Base-by-base conservation (phyloP, 2,888 invertebrate genomes). In the Pyrrhia umbra region DNA sequence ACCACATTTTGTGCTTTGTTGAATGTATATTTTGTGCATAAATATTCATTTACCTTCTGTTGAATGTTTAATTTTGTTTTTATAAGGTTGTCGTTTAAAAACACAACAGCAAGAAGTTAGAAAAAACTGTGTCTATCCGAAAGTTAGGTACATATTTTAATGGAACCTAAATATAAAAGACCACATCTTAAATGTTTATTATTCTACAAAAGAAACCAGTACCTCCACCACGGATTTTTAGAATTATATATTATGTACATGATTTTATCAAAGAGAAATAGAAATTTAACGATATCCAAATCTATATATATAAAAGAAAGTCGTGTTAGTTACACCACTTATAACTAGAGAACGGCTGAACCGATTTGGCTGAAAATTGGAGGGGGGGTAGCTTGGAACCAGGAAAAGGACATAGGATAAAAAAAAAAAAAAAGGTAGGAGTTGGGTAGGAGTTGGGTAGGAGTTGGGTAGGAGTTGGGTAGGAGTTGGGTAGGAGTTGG, bases 1-100 rank as follows among this genome's bases (percentile, higher is more conserved):
- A 25, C 50, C 55, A 47, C 20, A 56, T 49, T 58, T 79, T 79
- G 77, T 79, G 77, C 77, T 64, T 34, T 39, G 45, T 69, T 66
- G 18, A 60, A 56, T 49, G 27, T 58, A 64, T 62, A 60, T 51
- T 66, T 79, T 77, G 80, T 77, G 77, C 77, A 72, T 49, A 40
- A 42, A 50, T 57, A 71, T 63, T 66, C 16, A 37, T 71, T 61
- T 58, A 60, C n/a, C 64, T 27, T 43, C 27, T 61, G 34, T 37
- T 39, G 40, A 42, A 25, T 42, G 39, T 49, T 67, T 42, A 25
- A 45, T 21, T 54, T 58, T 52, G 13, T 49, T 34, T 46, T 34
- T 59, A 27, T 45, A 39, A 49, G 21, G 47, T 59, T 59, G 57
- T 9, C 16, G n/a, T 15, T 9, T 37, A 25, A n/a, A 23, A 21